Evolutionary conservation across 1,140 invertebrate species (phyloP).

Genomic region (Sminthurinus signatus): DNA sequence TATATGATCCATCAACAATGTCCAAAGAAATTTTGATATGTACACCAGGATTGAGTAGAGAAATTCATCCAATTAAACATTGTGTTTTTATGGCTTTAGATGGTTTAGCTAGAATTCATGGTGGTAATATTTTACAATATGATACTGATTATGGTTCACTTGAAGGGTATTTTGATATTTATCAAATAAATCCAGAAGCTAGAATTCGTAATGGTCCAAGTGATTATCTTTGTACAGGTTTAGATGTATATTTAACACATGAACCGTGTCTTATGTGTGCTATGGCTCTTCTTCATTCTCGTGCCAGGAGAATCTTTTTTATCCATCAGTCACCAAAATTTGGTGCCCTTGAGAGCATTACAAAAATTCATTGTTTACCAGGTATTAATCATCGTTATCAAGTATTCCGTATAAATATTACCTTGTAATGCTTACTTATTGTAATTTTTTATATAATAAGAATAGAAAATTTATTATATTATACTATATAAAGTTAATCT

Average conservation of each 20-base stretch:
- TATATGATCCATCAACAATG: constrained; percentile 59
- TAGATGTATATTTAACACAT: constrained; percentile 70
- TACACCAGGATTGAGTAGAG: constrained; percentile 50
- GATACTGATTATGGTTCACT: not conserved
- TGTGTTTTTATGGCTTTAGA: constrained; percentile 78
- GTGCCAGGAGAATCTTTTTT: constrained; percentile 77
- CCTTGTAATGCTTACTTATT: not conserved
- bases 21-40: constrained; percentile 58
- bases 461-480: too few relatives aligned
- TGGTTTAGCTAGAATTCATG: constrained; percentile 70
- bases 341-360: constrained; percentile 64
- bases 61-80: constrained; percentile 69
- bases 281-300: constrained; percentile 87
- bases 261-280: constrained; percentile 92
- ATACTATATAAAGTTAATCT: too few relatives aligned
- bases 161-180: not conserved
- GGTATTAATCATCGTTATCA: constrained; percentile 88
- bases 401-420: constrained; percentile 53
- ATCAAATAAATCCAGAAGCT: constrained; percentile 1
- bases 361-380: constrained; percentile 67
- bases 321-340: constrained; percentile 48
- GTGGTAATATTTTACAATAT: constrained; percentile 63
- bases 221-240: constrained; percentile 79
- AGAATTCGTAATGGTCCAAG: constrained; percentile 9
- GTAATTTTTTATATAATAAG: too few relatives aligned